Conservation (phyloP, 2,888 invertebrate genomes). For the Azorinus chamasolen region DNA sequence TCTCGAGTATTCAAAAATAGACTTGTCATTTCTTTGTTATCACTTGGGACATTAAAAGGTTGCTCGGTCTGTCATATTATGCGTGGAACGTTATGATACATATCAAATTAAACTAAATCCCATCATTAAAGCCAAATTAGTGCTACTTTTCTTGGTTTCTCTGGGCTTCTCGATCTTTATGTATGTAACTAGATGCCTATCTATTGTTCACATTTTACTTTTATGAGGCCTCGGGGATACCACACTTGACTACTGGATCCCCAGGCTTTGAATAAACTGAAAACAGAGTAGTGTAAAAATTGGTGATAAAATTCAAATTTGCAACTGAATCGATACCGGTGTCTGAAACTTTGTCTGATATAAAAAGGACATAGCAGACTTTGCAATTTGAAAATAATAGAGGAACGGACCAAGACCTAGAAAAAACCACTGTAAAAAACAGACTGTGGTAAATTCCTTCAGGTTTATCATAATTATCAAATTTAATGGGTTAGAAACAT, state of each 20-base stretch:
- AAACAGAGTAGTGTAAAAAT: no score
- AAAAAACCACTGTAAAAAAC: no score
- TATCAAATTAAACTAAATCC: conserved; percentile 63
- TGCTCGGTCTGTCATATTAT: conserved; percentile 45
- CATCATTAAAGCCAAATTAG: conserved; percentile 59
- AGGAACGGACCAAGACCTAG: no score
- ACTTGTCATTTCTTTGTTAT: conserved; percentile 61
- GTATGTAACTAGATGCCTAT: conserved; percentile 33
- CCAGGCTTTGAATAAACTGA: no score
- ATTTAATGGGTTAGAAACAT: conserved; percentile 62
- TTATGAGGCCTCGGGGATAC: conserved; percentile 28
- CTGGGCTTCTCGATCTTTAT: conserved; percentile 16
- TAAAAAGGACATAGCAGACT: no score
- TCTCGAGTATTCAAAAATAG: conserved; percentile 51
- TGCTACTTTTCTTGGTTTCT: conserved; percentile 49
- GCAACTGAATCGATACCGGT: no score
- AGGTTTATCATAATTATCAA: conserved; percentile 58
- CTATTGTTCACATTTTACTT: conserved; percentile 37
- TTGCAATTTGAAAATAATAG: no score
- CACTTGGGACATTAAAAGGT: conserved; percentile 33
- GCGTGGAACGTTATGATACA: conserved; percentile 45
- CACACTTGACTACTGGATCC: no score
- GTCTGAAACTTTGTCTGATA: no score
- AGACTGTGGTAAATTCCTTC: no score
- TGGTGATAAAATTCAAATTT: neutral